phyloP scores from a whole-genome alignment of 1,140 invertebrate genomes.

The Drosophila repletoides region DNA sequence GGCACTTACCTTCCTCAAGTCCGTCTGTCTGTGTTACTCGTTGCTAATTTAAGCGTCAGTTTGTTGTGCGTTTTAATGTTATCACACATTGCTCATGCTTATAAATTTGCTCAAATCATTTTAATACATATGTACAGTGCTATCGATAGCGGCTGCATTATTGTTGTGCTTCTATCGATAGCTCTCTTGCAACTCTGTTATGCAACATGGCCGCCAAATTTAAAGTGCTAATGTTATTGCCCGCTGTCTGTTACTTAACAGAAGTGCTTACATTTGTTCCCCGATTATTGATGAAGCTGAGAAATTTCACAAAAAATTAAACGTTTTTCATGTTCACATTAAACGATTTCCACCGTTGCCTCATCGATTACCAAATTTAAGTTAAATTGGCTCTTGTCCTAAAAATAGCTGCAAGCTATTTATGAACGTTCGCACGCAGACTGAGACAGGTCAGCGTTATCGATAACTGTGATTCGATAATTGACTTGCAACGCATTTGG shows the following conservation, averaged over 20 bases:
- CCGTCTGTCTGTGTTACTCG: constrained; percentile 1
- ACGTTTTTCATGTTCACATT: too few species aligned
- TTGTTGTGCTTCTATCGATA: constrained; percentile 1
- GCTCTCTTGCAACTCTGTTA: neutral
- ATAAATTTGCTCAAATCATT: constrained; percentile 42
- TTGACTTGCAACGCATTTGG: neutral
- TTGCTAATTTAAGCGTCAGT: constrained; percentile 19
- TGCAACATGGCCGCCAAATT: neutral
- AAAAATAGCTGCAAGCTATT: too few species aligned
- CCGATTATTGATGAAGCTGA: too few species aligned
- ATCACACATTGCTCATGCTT: constrained; percentile 58
- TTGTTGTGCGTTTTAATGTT: constrained; percentile 54
- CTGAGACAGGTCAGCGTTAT: too few species aligned
- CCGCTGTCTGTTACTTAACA: too few species aligned
- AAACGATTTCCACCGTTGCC: too few species aligned
- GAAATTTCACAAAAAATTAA: too few species aligned
- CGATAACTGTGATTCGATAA: too few species aligned
- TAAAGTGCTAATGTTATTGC: neutral
- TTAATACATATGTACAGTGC: constrained; percentile 11
- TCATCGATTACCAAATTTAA: too few species aligned
- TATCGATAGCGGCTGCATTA: constrained; percentile 8
- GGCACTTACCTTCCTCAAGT: constrained; percentile 31
- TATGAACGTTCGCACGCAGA: too few species aligned
- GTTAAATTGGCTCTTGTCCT: too few species aligned
- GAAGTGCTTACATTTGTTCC: too few species aligned